Evolutionary conservation across 2,113 vertebrate genomes (phyloP), one percentile per base, ranked within the genome.

Genomic region (Hippocampus guttulatus): DNA sequence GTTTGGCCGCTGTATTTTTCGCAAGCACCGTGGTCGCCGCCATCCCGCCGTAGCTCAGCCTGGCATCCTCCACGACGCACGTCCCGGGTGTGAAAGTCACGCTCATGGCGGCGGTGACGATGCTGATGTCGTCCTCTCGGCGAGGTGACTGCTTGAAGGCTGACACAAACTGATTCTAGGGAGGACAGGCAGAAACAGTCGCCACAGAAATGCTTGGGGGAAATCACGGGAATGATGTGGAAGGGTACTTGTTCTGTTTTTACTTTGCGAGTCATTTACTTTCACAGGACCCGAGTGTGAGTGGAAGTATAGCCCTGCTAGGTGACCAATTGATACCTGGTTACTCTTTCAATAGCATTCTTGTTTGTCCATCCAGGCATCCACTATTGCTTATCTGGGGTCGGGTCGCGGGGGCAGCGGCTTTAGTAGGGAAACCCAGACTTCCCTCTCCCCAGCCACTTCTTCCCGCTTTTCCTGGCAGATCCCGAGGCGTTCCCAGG

Each of bases 51-150:
- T 93, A 99, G 82, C 95, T 95, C 23, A 98, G 82, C 57, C 84
- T 90, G 75, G 98, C 78, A 66, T 94, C 91, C 76, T 95, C 69
- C 1, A 98, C 92, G 0, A 64, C 57, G 1, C 45, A 70, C 0
- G 90, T 94, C 6, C 87, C 92, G 0, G 92, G 88, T 3, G 87
- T 62, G 79, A 99, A 96, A 0, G 89, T 76, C 43, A 96, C 94
- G 64, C 92, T 95, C 96, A 99, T 94, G 3, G 95, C 96, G 0
- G 94, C 90, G 2, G 95, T 99, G 63, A 99, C 95, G 20, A 95
- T 94, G 67, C 97, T 95, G 75, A 98, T 97, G 87, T 99, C 97
- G 52, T 98, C 97, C 80, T 98, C 97, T 10, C 95, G 92, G 2
- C 97, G 93, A 11, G 92, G 93, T 5, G 96, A 95, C 78, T 97